Base-by-base conservation (phyloP, 2,888 invertebrate genomes). In the Mythimna pallens region DNA sequence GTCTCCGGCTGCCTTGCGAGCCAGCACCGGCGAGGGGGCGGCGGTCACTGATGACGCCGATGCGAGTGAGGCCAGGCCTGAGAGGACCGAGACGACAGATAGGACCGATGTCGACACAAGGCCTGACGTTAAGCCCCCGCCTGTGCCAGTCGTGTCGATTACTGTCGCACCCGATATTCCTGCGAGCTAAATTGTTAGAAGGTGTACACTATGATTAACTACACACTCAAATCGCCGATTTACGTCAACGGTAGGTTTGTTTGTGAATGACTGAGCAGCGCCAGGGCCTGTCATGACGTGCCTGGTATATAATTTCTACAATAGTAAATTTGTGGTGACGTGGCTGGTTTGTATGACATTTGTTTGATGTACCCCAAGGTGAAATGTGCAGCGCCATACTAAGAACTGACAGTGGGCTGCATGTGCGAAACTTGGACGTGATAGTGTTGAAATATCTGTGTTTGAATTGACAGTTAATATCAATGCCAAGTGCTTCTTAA, bases 1-100 rank as follows among this genome's bases (percentile, higher is more conserved):
- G 2, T 89, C 89, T 0, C 90, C 91, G 5, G 89, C 88, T 64
- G 89, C 91, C 8, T 86, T 85, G 65, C 88, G 82, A 55, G 81
- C 88, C n/a, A 82, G 86, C 80, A 81, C 88, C 20, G 78, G 85
- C n/a, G 71, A 80, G 47, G 36, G 30, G 59, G 69, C 52, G 20
- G 30, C 70, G 17, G 69, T 40, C 47, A 9, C 59, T 17, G 71
- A 4, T 17, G 54, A 0, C n/a, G 25, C 36, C 20, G 70, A 7
- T 12, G 66, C 36, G 30, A 6, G 34, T 6, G 55, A 2, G 1
- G 47, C 22, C 10, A 22, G 2, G 36, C n/a, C 50, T n/a, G 20
- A 8, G 20, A 43, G 4, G 72, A 47, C 34, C 59, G 65, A n/a
- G 12, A 34, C 43, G 30, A n/a, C 62, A 17, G 65, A 17, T 25